These are phyloP conservation scores for Pangasianodon hypophthalmus DNA, from an alignment of 2,113 vertebrate species.

Conservation along the genomic window DNA sequence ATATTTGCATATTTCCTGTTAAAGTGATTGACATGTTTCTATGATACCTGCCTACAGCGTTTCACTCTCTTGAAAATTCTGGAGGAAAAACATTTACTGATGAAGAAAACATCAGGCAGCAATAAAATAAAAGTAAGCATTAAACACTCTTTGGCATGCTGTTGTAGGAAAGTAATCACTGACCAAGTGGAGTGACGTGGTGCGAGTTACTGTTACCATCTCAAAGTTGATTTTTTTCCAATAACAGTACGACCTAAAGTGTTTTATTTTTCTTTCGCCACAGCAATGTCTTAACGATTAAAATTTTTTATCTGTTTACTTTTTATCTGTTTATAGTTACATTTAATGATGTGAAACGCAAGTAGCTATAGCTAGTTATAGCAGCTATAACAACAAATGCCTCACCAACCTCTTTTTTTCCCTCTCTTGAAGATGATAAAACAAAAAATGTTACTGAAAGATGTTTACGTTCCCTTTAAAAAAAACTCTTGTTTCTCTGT, in stretches of 20 bases:
- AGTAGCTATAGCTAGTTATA: background rate
- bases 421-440: too few relatives aligned
- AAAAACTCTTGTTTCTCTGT: background rate
- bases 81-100: background rate
- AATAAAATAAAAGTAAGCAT: background rate
- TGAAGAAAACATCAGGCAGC: background rate
- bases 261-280: background rate
- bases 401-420: background rate
- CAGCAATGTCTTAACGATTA: too few relatives aligned
- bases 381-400: background rate
- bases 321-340: background rate
- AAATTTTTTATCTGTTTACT: background rate
- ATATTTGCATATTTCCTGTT: background rate
- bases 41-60: background rate
- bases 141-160: background rate
- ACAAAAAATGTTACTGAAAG: background rate
- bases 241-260: background rate
- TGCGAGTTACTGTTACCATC: background rate
- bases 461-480: too few relatives aligned
- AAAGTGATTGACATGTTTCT: background rate
- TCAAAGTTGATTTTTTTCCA: background rate
- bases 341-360: background rate
- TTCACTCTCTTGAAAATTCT: background rate
- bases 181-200: background rate
- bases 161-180: background rate